phyloP scores from a whole-genome alignment of 2,888 invertebrate genomes.

The Eremobia ochroleuca region DNA sequence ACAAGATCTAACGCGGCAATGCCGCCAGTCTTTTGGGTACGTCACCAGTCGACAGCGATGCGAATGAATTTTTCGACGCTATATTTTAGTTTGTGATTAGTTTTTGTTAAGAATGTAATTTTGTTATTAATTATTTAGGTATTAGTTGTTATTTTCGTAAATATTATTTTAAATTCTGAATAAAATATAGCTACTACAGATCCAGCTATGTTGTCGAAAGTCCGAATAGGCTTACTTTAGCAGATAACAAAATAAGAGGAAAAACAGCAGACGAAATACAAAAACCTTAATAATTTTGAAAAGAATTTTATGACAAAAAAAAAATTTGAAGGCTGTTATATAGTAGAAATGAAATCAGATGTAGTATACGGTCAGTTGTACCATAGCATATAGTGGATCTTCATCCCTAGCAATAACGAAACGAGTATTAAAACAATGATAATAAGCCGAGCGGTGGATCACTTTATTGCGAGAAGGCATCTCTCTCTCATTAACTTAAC shows the following conservation, averaged over 20 bases:
- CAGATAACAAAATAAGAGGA: background rate
- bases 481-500: slow-evolving; percentile 55
- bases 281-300: background rate
- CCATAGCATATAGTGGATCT: slow-evolving; percentile 3
- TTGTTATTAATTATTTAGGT: no score
- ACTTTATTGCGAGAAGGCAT: slow-evolving; percentile 66
- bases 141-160: no score
- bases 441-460: slow-evolving; percentile 61
- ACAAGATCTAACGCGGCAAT: no score
- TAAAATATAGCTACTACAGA: no score
- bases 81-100: no score
- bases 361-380: no score
- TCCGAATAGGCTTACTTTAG: background rate
- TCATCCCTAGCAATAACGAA: slow-evolving; percentile 63
- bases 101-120: no score
- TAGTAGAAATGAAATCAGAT: background rate
- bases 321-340: background rate
- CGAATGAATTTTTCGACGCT: no score
- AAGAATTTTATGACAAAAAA: background rate
- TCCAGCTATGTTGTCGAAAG: background rate
- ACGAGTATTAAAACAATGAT: slow-evolving; percentile 70
- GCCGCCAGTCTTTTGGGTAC: no score
- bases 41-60: no score
- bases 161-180: no score
- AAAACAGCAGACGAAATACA: background rate